Conservation (phyloP, 1,140 invertebrate genomes). For the Heliconius himera region DNA sequence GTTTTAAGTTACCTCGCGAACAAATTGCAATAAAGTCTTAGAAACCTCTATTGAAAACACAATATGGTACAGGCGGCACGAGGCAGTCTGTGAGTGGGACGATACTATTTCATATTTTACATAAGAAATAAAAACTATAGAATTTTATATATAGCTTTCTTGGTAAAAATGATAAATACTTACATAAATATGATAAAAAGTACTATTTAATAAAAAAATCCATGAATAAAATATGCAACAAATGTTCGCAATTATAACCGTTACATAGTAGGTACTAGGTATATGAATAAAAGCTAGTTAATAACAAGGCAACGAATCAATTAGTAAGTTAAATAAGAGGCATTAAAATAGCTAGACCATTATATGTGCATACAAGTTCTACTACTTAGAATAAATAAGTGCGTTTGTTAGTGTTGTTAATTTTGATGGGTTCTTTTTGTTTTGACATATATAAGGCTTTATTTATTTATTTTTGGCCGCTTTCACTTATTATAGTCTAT, state of each 20-base stretch:
- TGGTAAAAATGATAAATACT: too few species aligned
- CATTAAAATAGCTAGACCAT: neutral
- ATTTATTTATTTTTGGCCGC: too few species aligned
- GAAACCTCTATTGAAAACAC: neutral
- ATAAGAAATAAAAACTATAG: neutral
- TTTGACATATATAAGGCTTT: neutral
- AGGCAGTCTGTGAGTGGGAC: neutral
- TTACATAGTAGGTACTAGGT: neutral
- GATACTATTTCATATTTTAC: neutral
- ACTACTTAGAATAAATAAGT: neutral
- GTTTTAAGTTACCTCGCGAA: too few species aligned
- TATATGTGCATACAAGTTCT: neutral
- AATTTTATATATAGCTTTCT: too few species aligned
- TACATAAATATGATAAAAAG: neutral
- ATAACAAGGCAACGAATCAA: neutral
- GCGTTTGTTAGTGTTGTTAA: neutral
- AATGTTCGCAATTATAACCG: neutral
- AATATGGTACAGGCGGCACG: neutral
- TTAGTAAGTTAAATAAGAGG: constrained; percentile 16
- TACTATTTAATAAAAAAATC: neutral
- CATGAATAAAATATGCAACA: neutral
- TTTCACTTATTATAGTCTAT: too few species aligned
- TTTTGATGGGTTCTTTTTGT: neutral
- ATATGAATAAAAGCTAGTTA: constrained; percentile 15
- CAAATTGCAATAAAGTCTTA: neutral